Evolutionary conservation across 1,140 invertebrate species (phyloP).

Genomic region (Neomicropteryx cornuta): DNA sequence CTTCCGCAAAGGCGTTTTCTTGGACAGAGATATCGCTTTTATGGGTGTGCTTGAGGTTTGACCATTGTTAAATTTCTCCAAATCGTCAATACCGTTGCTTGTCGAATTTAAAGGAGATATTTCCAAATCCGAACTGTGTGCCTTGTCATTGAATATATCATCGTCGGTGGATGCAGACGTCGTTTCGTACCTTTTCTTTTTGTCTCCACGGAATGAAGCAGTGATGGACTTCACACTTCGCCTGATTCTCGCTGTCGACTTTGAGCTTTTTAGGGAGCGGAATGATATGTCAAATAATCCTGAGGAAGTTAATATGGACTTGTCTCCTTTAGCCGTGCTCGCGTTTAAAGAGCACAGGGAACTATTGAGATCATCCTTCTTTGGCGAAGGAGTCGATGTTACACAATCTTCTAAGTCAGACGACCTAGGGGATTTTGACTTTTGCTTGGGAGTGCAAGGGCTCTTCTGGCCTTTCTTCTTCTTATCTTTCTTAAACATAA

Average conservation of each 20-base stretch:
- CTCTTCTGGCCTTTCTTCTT: conserved; percentile 29
- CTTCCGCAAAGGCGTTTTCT: no score
- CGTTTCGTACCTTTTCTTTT: conserved; percentile 40
- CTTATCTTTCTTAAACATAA: conserved; percentile 27
- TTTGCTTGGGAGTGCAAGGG: conserved; percentile 29
- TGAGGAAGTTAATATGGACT: conserved; percentile 22
- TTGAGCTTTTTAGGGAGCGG: conserved; percentile 31
- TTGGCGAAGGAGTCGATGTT: conserved; percentile 34
- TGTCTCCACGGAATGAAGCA: conserved; percentile 37
- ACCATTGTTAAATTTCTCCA: not conserved
- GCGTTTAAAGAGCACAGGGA: conserved; percentile 36
- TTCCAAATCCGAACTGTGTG: no score
- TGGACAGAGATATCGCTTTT: no score
- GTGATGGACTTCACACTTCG: conserved; percentile 39
- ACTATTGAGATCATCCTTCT: conserved; percentile 34
- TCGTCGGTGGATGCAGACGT: conserved; percentile 27
- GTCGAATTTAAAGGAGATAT: no score
- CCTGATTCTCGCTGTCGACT: conserved; percentile 35
- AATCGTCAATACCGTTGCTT: conserved; percentile 6
- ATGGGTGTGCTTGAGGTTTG: not conserved
- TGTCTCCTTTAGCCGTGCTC: conserved; percentile 22
- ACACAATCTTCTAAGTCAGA: conserved; percentile 32
- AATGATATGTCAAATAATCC: conserved; percentile 41
- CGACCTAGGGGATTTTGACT: conserved; percentile 26
- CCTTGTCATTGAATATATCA: no score